Evolutionary conservation across 1,140 invertebrate genomes (phyloP).

Genomic region (Rhopalosiphum padi): DNA sequence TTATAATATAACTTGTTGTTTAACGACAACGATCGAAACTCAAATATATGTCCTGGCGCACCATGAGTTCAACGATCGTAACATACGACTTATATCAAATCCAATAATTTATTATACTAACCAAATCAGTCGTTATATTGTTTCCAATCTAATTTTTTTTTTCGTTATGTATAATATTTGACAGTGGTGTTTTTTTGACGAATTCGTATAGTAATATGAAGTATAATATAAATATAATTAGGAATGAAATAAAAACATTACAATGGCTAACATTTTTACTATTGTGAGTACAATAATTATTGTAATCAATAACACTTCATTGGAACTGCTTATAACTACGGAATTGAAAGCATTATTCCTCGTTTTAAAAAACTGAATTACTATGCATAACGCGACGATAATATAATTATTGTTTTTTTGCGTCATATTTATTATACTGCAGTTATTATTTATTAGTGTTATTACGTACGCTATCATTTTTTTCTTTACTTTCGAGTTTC

Average conservation of each 20-base stretch:
- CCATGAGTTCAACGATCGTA: neutral
- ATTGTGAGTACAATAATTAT: neutral
- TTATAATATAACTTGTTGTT: neutral
- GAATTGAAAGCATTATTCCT: neutral
- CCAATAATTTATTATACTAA: neutral
- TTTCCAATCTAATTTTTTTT: neutral
- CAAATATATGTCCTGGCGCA: neutral
- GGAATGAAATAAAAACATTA: no score
- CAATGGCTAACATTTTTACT: neutral
- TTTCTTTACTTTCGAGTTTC: neutral
- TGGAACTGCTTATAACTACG: neutral
- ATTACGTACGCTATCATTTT: neutral
- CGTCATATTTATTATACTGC: neutral
- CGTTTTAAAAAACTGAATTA: neutral
- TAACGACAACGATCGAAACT: neutral
- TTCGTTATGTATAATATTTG: neutral
- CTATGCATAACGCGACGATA: neutral
- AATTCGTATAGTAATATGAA: no score
- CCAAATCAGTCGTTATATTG: neutral
- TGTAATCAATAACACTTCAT: neutral
- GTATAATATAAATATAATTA: no score
- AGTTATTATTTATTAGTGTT: no score
- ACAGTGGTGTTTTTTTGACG: no score
- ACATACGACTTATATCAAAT: neutral
- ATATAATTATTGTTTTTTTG: neutral